A percentile compares a stretch with the other conserved stretches of the same genome.
phyloP scores from a whole-genome alignment of 1,140 invertebrate species.

The Drosophila dunni region DNA sequence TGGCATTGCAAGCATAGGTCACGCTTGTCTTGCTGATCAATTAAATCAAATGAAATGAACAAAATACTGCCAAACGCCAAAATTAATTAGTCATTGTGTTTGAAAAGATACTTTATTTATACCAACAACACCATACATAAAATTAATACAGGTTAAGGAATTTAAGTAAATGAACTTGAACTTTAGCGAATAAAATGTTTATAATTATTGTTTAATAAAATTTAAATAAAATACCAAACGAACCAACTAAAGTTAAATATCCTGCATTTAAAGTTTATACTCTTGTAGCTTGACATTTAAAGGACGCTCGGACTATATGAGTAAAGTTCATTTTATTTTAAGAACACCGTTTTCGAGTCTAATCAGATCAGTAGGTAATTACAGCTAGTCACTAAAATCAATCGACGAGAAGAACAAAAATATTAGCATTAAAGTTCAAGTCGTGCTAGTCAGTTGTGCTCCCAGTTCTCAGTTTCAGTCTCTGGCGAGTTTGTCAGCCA shows the following conservation, averaged over 20 bases:
- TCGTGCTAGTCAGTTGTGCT: conserved; percentile 7
- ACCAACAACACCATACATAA: too few species aligned
- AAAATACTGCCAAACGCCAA: background rate
- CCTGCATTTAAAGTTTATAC: background rate
- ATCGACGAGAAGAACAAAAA: background rate
- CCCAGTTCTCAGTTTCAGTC: background rate
- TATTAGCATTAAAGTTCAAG: conserved; percentile 31
- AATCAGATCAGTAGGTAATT: conserved; percentile 35
- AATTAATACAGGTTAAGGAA: too few species aligned
- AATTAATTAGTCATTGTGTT: background rate
- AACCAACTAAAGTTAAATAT: too few species aligned
- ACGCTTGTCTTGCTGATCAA: background rate
- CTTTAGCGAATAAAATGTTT: too few species aligned
- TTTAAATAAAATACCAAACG: too few species aligned
- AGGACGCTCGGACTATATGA: conserved; percentile 1
- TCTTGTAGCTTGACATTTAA: background rate
- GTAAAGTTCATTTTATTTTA: background rate
- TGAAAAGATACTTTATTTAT: too few species aligned
- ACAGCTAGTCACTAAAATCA: conserved; percentile 21
- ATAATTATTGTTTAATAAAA: too few species aligned
- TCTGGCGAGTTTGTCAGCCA: conserved; percentile 3
- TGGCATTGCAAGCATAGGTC: background rate
- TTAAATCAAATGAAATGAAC: conserved; percentile 5
- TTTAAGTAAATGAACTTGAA: too few species aligned
- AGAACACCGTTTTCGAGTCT: background rate